Percentiles rank a stretch among this genome's conserved stretches.
Conservation (phyloP, 2,797 vertebrate species). For the Pangasius mekongensis region DNA sequence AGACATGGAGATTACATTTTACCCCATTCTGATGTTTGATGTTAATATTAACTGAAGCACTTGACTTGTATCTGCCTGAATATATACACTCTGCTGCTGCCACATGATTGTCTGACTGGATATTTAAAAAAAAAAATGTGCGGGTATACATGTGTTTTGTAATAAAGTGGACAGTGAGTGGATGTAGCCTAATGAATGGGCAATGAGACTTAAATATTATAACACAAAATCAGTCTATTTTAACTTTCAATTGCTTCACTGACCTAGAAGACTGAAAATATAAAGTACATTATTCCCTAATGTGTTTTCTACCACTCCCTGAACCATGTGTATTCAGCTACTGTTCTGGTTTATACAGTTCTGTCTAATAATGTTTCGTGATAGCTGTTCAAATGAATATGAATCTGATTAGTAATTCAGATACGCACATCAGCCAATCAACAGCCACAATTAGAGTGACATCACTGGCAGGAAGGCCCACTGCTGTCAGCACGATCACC, state of each 20-base stretch:
- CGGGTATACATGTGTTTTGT: neutral
- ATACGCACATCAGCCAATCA: constrained; percentile 97
- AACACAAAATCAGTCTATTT: neutral
- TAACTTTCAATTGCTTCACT: neutral
- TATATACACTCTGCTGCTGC: neutral
- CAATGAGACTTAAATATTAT: neutral
- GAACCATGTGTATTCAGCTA: neutral
- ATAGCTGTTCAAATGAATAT: neutral
- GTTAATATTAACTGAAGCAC: neutral
- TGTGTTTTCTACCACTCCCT: neutral
- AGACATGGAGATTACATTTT: neutral
- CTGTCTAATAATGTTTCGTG: neutral
- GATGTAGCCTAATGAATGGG: neutral
- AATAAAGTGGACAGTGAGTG: neutral
- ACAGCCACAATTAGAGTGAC: constrained; percentile 97
- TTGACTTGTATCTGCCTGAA: neutral
- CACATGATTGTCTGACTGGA: neutral
- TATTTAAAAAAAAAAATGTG: neutral
- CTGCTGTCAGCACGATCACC: constrained; percentile 95
- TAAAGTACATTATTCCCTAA: neutral
- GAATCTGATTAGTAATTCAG: constrained; percentile 1
- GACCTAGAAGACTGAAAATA: neutral
- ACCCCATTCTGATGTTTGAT: neutral
- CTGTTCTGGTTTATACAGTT: neutral
- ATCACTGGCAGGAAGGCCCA: constrained; percentile 91